Conservation (phyloP, 2,888 invertebrate species). For the Acholoe squamosa region DNA sequence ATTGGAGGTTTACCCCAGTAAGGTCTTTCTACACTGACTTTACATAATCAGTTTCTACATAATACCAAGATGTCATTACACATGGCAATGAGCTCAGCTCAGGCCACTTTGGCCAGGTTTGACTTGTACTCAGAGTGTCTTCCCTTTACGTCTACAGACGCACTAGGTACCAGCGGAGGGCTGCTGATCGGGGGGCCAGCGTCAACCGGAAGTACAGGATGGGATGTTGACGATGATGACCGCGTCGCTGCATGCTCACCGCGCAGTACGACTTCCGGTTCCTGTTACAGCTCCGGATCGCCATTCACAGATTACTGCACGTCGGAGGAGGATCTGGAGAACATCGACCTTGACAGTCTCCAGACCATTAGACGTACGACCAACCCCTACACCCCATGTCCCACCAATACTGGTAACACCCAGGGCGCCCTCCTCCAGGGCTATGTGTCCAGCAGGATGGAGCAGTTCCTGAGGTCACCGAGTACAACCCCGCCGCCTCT, state of each 20-base stretch:
- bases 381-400: not conserved
- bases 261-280: not conserved
- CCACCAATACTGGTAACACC: too few species aligned
- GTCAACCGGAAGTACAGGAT: not conserved
- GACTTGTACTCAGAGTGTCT: conserved; percentile 24
- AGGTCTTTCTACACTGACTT: too few species aligned
- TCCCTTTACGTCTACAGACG: not conserved
- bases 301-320: not conserved
- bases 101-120: conserved; percentile 26
- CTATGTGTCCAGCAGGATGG: conserved; percentile 45
- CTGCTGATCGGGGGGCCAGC: not conserved
- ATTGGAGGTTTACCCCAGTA: not conserved
- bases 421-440: conserved; percentile 50
- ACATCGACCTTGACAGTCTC: conserved; percentile 53
- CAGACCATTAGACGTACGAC: not conserved
- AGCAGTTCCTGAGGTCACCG: conserved; percentile 42
- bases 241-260: not conserved
- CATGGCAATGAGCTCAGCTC: conserved; percentile 13
- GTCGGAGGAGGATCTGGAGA: conserved; percentile 52
- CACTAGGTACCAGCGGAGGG: conserved; percentile 2
- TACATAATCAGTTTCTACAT: not conserved
- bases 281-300: conserved; percentile 30
- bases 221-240: conserved; percentile 24
- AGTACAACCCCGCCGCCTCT: not conserved
- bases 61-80: not conserved